Evolutionary conservation across 2,888 invertebrate species (phyloP).

Genomic region (Netelia melanura): DNA sequence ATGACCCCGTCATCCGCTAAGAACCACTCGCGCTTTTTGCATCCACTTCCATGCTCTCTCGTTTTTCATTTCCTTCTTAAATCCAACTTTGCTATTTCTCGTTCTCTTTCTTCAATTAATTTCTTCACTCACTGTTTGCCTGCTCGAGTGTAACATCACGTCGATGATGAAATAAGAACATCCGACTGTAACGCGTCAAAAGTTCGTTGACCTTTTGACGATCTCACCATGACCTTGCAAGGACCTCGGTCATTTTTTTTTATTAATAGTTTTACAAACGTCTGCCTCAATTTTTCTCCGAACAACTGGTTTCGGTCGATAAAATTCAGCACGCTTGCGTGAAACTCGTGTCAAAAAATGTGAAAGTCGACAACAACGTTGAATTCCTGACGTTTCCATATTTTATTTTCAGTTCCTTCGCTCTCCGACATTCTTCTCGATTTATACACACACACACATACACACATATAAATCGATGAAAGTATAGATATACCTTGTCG

Average conservation of each 20-base stretch:
- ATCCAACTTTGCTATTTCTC: constrained; percentile 9
- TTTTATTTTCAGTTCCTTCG: not conserved
- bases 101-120: constrained; percentile 21
- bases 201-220: not conserved
- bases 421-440: not conserved
- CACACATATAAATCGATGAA: too few species aligned
- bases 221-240: not conserved
- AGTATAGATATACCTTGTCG: not conserved
- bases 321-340: not conserved
- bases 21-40: constrained; percentile 6
- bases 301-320: too few species aligned
- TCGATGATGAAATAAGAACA: constrained; percentile 13
- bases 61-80: constrained; percentile 2
- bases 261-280: too few species aligned
- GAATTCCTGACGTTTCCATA: not conserved
- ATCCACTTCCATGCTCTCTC: constrained; percentile 25
- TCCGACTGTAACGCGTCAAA: too few species aligned
- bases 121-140: not conserved
- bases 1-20: constrained; percentile 38
- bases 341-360: not conserved
- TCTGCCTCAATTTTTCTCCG: too few species aligned
- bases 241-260: not conserved
- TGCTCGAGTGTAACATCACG: not conserved
- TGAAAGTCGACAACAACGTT: not conserved
- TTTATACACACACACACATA: not conserved